Base-by-base conservation (phyloP, 2,113 vertebrate species). In the Pelusios castaneus region DNA sequence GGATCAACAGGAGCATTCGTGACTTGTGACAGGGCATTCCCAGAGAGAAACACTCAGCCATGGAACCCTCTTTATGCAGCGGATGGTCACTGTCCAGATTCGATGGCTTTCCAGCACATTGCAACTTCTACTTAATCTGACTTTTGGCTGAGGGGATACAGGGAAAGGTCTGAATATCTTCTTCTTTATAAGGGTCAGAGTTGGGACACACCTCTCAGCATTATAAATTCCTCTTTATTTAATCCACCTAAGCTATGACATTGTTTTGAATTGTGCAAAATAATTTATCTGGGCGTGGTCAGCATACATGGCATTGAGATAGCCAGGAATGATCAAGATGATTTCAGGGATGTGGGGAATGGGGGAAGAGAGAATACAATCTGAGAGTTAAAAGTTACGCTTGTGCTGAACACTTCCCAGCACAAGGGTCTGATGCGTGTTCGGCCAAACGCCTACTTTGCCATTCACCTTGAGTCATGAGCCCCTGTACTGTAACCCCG, bases 401-500 rank as follows among this genome's bases (percentile, higher is more conserved):
- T 25, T 54, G 6, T 38, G 6, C 7, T 45, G 29, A 0, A 1
- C 9, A n/a, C 70, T 38, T 60, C 27, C 41, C 0, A 1, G 12
- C 27, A 45, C 5, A 4, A 58, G 13, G 10, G 8, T 10, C 70
- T 14, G 1, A 1, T 38, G 25, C 13, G 2, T 0, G 1, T 55
- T 9, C 5, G 43, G 29, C 21, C 10, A 81, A 81, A 84, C 10
- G 47, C 17, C 3, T 24, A 5, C 52, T 94, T 79, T 88, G 31
- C 2, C 17, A 25, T 0, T 0, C 27, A 7, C 38, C 58, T 79
- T 81, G 38, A 82, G 0, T 0, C 38, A 82, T 54, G 22, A 76
- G 10, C 5, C 45, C 17, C 4, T 89, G 34, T 4, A 41, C 0
- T 31, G 11, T 0, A 17, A 6, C 78, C 22, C 31, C 16, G 4